phyloP scores from a whole-genome alignment of 64 coral and sea anemone genomes.

The Dendrophyllia cribrosa region DNA sequence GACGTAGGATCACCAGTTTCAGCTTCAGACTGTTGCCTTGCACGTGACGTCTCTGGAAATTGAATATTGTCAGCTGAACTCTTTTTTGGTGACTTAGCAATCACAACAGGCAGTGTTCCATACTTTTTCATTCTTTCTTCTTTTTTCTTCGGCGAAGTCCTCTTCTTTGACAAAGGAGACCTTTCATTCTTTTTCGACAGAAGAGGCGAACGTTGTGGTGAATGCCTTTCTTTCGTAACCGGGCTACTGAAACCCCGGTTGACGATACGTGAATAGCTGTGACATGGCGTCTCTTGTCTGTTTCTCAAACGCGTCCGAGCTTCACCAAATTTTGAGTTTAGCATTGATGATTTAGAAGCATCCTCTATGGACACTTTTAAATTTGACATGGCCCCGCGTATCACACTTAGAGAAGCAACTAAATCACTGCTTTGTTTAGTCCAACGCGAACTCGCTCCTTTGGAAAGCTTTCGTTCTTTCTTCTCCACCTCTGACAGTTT shows the following conservation, averaged over 20 bases:
- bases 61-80: background rate
- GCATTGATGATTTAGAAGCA: background rate
- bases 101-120: background rate
- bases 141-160: constrained; percentile 15
- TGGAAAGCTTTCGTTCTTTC: background rate
- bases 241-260: background rate
- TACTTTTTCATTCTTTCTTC: constrained; percentile 42
- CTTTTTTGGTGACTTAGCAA: constrained; percentile 34
- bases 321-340: constrained; percentile 8
- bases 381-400: constrained; percentile 15
- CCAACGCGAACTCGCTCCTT: background rate
- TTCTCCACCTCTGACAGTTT: background rate
- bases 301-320: constrained; percentile 23
- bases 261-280: background rate
- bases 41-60: background rate
- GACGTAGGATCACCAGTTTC: background rate
- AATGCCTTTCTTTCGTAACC: background rate
- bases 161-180: background rate
- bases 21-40: background rate
- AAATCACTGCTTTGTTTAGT: background rate
- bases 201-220: background rate
- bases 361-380: background rate
- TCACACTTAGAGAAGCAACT: background rate
- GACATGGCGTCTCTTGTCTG: background rate
- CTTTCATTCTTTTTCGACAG: background rate